phyloP scores from a whole-genome alignment of 2,113 vertebrate genomes.

The Tichodroma muraria region DNA sequence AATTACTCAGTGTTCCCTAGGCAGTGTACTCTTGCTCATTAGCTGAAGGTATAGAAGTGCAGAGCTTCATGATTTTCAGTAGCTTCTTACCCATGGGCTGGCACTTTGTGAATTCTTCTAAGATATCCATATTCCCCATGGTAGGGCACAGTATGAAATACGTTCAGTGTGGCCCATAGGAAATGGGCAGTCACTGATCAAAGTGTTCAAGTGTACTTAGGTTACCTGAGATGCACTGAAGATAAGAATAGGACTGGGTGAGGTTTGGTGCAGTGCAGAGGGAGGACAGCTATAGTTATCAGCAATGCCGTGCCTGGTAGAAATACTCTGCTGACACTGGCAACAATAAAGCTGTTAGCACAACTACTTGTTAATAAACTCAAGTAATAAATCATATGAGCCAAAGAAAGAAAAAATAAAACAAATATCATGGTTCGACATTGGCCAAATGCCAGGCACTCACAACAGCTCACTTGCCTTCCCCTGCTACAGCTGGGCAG shows the following conservation, averaged over 20 bases:
- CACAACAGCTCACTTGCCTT: rapidly evolving
- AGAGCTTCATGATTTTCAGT: not conserved
- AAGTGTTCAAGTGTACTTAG: not conserved
- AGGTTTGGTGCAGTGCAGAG: not conserved
- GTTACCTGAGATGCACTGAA: not conserved
- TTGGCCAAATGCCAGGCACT: not conserved
- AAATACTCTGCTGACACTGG: not conserved
- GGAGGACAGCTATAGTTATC: not conserved
- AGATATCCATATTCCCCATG: not conserved
- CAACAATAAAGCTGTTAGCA: not conserved
- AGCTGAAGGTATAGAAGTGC: not conserved
- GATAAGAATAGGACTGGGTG: not conserved
- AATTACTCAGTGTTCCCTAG: not conserved
- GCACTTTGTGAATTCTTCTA: not conserved
- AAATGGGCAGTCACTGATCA: not conserved
- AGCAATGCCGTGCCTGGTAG: not conserved
- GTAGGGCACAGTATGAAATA: not conserved
- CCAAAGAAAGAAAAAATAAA: not conserved
- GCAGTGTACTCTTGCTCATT: not conserved
- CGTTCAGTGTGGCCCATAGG: not conserved
- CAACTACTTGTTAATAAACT: not conserved
- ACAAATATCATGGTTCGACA: not conserved
- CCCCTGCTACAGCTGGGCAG: not conserved
- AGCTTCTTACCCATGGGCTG: not conserved
- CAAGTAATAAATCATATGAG: not conserved